phyloP scores from a whole-genome alignment of 2,888 invertebrate genomes.

The Clistopyga incitator region DNA sequence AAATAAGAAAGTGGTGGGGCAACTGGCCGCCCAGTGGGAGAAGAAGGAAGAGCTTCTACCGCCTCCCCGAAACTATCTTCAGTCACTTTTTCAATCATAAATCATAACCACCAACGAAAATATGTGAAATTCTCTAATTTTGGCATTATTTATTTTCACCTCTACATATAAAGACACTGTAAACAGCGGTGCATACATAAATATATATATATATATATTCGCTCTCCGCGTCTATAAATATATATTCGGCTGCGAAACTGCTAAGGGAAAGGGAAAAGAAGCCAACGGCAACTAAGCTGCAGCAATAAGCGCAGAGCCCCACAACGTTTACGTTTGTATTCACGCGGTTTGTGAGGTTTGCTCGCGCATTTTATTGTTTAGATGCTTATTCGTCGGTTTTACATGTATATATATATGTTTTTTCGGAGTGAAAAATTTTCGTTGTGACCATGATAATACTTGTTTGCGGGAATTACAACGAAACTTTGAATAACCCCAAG shows the following conservation, averaged over 20 bases:
- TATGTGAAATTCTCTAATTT: background rate
- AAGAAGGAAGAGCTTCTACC: slow-evolving; percentile 27
- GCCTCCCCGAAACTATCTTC: slow-evolving; percentile 8
- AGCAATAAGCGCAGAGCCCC: slow-evolving; percentile 57
- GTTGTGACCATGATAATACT: slow-evolving; percentile 47
- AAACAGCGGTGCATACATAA: background rate
- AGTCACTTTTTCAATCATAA: background rate
- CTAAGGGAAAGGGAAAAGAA: slow-evolving; percentile 59
- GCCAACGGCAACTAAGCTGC: slow-evolving; percentile 46
- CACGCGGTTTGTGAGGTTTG: slow-evolving; percentile 1
- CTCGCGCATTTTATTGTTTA: background rate
- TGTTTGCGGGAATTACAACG: slow-evolving; percentile 15
- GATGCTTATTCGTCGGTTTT: background rate
- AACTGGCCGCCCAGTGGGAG: slow-evolving; percentile 24
- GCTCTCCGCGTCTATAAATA: slow-evolving; percentile 49
- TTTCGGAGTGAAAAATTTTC: background rate
- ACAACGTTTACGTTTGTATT: slow-evolving; percentile 50
- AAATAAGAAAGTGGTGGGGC: slow-evolving; percentile 35
- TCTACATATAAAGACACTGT: background rate
- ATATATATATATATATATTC: slow-evolving; percentile 47
- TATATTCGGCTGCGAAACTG: slow-evolving; percentile 39
- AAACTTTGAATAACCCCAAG: background rate
- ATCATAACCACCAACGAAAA: background rate
- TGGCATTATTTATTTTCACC: background rate
- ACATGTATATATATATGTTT: background rate